Evolutionary conservation across 37 sponge, comb jelly and placozoan genomes (phyloP).

Genomic region (Diacarnus erythraeanus): DNA sequence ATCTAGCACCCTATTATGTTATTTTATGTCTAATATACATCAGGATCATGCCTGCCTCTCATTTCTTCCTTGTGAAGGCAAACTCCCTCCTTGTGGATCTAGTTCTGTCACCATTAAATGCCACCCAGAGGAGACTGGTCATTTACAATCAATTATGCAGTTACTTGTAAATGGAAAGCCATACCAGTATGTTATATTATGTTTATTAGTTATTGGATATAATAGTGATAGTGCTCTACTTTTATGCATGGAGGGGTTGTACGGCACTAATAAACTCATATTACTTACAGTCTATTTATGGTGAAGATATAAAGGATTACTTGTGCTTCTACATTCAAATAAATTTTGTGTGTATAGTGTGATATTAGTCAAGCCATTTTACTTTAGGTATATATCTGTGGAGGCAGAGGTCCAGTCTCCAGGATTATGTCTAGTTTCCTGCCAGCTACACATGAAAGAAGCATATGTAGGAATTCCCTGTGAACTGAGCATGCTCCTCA

Average conservation of each 20-base stretch:
- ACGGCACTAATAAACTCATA: no score
- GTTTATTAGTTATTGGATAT: no score
- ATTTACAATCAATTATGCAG: conserved; percentile 32
- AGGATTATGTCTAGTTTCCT: conserved; percentile 31
- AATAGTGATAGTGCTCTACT: no score
- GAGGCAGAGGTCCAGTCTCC: conserved; percentile 74
- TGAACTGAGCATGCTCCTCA: conserved; percentile 17
- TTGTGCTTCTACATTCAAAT: not conserved
- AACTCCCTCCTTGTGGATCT: not conserved
- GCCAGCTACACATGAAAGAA: conserved; percentile 34
- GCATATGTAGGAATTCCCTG: conserved; percentile 44
- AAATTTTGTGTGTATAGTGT: not conserved
- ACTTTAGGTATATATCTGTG: conserved; percentile 49
- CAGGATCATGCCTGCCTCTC: conserved; percentile 20
- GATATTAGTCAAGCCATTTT: not conserved
- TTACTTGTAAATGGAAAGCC: conserved; percentile 9
- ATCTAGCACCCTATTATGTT: no score
- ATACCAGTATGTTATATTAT: conserved; percentile 11
- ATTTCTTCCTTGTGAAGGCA: conserved; percentile 18
- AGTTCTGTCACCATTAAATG: conserved; percentile 36
- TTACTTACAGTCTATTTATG: no score
- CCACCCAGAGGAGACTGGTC: conserved; percentile 26
- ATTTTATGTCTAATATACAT: no score
- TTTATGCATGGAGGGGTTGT: no score
- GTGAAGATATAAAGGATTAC: not conserved